Conservation (phyloP, 2,888 invertebrate species). For the Mythimna impura region DNA sequence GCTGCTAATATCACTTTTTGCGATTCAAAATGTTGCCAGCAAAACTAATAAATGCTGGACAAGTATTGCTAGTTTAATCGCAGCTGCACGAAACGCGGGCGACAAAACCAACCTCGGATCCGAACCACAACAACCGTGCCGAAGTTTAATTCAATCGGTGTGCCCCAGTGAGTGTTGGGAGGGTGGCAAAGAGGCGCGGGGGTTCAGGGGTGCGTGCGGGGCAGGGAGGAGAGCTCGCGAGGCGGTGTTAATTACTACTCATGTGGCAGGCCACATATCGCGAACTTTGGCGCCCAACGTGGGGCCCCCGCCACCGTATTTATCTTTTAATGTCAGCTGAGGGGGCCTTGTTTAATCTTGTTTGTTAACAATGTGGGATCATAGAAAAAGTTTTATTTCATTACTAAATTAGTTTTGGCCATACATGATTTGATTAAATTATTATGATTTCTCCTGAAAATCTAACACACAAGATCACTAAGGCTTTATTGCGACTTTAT, state of each 20-base stretch:
- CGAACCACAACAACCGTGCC: conserved; percentile 88
- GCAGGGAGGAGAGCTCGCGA: conserved; percentile 70
- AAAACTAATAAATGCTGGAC: conserved; percentile 86
- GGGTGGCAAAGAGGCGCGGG: conserved; percentile 54
- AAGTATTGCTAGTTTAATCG: conserved; percentile 88
- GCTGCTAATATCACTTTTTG: conserved; percentile 51
- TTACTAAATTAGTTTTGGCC: conserved; percentile 49
- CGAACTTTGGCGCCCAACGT: conserved; percentile 87
- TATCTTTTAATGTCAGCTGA: conserved; percentile 84
- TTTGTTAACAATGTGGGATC: conserved; percentile 72
- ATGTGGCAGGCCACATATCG: conserved; percentile 88
- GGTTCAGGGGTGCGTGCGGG: conserved; percentile 58
- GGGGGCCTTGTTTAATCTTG: conserved; percentile 75
- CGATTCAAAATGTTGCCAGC: conserved; percentile 69
- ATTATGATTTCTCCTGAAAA: not conserved
- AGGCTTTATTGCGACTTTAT: not conserved
- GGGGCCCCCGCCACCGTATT: conserved; percentile 79
- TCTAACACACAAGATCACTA: not conserved
- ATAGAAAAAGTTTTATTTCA: conserved; percentile 72
- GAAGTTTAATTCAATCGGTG: conserved; percentile 90
- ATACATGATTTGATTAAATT: conserved; percentile 28
- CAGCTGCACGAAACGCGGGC: conserved; percentile 86
- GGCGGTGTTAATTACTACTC: conserved; percentile 89
- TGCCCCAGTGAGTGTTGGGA: conserved; percentile 79
- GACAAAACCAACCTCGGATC: conserved; percentile 87